Evolutionary conservation across 2,797 vertebrate genomes (phyloP).

Genomic region (Enteromius fasciolatus): DNA sequence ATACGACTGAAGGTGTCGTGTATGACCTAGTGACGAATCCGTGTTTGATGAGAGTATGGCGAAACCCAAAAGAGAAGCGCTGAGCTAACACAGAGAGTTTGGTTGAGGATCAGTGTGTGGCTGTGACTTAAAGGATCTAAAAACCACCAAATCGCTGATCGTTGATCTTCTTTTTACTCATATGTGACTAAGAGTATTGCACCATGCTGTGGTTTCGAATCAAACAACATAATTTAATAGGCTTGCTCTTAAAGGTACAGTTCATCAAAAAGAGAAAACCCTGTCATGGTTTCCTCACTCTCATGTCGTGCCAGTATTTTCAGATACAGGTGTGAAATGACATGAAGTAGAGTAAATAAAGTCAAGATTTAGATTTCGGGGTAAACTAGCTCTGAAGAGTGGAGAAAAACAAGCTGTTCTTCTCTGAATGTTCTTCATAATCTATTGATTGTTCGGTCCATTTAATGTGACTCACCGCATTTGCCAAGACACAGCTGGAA

Average conservation of each 20-base stretch:
- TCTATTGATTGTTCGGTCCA: constrained; percentile 15
- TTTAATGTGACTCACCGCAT: constrained; percentile 17
- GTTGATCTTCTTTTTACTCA: neutral
- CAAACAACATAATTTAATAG: neutral
- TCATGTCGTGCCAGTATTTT: neutral
- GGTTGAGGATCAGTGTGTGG: neutral
- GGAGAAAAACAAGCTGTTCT: neutral
- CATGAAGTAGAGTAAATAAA: neutral
- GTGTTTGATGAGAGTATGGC: constrained; percentile 8
- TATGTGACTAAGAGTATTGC: constrained; percentile 5
- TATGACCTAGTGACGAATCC: neutral
- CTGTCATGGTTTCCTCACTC: neutral
- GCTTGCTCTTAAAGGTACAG: neutral
- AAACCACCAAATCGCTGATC: constrained; percentile 10
- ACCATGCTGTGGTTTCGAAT: neutral
- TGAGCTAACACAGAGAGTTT: constrained; percentile 26
- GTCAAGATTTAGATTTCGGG: neutral
- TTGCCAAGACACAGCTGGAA: neutral
- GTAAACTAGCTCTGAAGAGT: neutral
- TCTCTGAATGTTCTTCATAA: neutral
- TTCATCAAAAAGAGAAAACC: neutral
- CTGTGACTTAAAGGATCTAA: constrained; percentile 35
- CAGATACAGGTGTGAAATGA: neutral
- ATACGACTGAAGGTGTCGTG: neutral
- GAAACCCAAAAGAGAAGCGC: constrained; percentile 13